These are phyloP conservation scores for Plotosus lineatus DNA, from an alignment of 2,113 vertebrate species.

Conservation along the genomic window DNA sequence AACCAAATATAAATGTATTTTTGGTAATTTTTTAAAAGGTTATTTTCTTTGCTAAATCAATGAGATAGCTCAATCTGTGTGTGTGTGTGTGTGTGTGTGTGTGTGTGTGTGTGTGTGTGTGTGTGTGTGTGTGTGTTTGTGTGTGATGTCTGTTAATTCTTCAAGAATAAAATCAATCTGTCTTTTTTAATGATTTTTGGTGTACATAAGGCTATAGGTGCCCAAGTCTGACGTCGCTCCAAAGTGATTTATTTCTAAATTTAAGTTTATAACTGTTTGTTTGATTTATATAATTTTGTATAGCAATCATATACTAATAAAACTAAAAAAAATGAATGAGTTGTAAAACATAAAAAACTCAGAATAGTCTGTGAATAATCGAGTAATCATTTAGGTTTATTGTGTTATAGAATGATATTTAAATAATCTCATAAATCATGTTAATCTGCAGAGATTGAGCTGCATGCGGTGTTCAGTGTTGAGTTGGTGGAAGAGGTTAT, in stretches of 20 bases:
- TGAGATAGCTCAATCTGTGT: background rate
- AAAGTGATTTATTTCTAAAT: constrained; percentile 1
- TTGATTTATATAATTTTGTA: background rate
- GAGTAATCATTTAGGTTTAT: background rate
- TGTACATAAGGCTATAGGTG: background rate
- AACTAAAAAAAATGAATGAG: background rate
- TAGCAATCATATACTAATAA: background rate
- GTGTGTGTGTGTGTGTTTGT: background rate
- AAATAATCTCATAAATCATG: background rate
- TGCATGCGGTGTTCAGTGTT: background rate
- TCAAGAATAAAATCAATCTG: no score
- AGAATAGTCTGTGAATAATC: background rate
- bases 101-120: background rate
- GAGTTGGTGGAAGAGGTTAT: background rate
- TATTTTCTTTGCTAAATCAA: background rate
- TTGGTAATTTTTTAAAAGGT: no score
- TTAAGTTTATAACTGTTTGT: background rate
- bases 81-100: background rate
- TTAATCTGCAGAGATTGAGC: background rate
- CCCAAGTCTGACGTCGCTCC: background rate
- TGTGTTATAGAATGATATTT: background rate
- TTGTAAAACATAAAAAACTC: background rate
- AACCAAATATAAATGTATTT: background rate
- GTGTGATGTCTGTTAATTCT: background rate
- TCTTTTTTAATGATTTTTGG: background rate